Conservation (phyloP, 2,797 vertebrate genomes). For the Lindbergichthys nudifrons region DNA sequence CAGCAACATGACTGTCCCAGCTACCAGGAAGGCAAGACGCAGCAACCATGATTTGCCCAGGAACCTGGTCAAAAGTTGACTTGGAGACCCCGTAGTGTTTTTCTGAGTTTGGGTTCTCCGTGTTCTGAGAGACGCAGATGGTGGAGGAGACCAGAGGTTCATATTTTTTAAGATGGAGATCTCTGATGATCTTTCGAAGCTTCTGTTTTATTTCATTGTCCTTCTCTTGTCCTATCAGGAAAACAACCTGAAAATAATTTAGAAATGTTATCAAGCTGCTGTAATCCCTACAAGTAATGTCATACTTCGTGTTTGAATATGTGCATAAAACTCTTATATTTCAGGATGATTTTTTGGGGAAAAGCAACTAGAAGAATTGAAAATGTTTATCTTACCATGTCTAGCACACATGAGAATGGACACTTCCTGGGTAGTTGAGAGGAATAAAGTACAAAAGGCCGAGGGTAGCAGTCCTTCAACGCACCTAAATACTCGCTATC, state of each 20-base stretch:
- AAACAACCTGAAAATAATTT: constrained; percentile 23
- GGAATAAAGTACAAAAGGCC: background rate
- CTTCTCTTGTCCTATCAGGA: fast-evolving
- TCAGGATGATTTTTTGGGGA: background rate
- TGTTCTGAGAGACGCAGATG: constrained; percentile 33
- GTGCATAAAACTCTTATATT: background rate
- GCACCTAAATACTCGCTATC: fast-evolving
- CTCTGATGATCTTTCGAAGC: fast-evolving
- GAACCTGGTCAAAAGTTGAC: background rate
- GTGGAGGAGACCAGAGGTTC: background rate
- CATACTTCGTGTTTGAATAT: background rate
- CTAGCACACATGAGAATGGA: constrained; percentile 50
- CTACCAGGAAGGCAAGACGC: background rate
- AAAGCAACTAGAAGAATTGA: background rate
- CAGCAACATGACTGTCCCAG: constrained; percentile 58
- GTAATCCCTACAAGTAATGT: background rate
- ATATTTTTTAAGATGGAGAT: fast-evolving
- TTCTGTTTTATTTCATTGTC: fast-evolving
- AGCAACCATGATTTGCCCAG: constrained; percentile 1
- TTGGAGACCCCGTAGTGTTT: constrained; percentile 55
- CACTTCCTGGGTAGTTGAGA: constrained; percentile 32
- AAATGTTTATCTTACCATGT: constrained; percentile 42
- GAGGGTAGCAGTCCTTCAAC: fast-evolving
- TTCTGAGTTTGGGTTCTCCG: fast-evolving
- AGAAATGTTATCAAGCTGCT: background rate